Base-by-base conservation (phyloP, 2,113 vertebrate genomes). In the Nothoprocta pentlandii region DNA sequence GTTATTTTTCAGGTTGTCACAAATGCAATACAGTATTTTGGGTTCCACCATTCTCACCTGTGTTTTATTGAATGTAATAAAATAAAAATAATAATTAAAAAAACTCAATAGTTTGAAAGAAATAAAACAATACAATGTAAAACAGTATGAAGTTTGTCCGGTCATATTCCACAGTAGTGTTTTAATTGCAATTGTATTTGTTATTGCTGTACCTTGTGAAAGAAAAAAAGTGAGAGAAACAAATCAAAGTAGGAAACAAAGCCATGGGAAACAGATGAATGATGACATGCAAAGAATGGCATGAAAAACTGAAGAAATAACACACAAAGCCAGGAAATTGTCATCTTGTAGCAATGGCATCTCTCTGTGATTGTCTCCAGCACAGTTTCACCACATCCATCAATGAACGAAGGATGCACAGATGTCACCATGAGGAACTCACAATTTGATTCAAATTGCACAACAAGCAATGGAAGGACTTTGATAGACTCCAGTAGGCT, bases 311-410 rank as follows among this genome's bases (percentile, higher is more conserved):
- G 92, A 85, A 96, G 90, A 88, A 94, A 88, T 68, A 41, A 19
- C 68, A 79, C 85, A 95, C 92, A 96, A 95, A 96, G 96, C 94
- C 95, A 97, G 96, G 96, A 97, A 96, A 71, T 95, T 95, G 83
- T 95, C 85, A 81, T 90, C 94, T 88, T 71, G 36, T 80, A 93
- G 90, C 80, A 69, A 34, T 94, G 76, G 78, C 85, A 93, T 94
- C 61, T 91, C 34, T 95, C 68, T 78, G 22, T 78, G 92, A 87
- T 71, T 0, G 0, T 93, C 93, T 94, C 66, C 82, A 94, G 85
- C 44, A 6, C 85, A 75, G 56, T 87, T 93, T 93, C 93, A 87
- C 93, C 32, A 36, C 83, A 78, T 95, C 77, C 74, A 81, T 88
- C 90, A 81, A 10, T 85, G 91, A 81, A 12, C 79, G 86, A 94